Evolutionary conservation across 2,113 vertebrate genomes (phyloP).

Genomic region (Paedocypris sp.): DNA sequence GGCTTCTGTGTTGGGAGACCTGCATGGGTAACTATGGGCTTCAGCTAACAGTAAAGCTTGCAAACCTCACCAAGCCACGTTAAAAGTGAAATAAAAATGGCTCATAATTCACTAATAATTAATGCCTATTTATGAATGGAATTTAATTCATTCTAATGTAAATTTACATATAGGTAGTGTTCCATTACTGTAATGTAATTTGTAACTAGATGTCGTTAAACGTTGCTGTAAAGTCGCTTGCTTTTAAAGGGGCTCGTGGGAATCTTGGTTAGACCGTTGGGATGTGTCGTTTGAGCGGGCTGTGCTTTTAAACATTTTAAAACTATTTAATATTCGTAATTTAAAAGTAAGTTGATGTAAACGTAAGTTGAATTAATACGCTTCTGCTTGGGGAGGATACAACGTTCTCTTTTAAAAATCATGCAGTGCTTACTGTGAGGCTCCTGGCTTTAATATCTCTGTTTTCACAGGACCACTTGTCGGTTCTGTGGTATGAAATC

Average conservation of each 20-base stretch:
- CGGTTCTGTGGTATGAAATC: too few relatives aligned
- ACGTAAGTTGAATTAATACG: slow-evolving; percentile 6
- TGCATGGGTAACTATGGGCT: slow-evolving; percentile 39
- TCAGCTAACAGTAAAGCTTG: slow-evolving; percentile 30
- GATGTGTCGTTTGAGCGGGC: not conserved
- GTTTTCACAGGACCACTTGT: not conserved
- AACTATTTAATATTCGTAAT: too few relatives aligned
- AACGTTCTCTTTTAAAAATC: slow-evolving; percentile 40
- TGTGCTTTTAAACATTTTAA: slow-evolving; percentile 25
- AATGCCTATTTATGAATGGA: not conserved
- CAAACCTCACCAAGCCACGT: slow-evolving; percentile 16
- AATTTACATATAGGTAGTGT: slow-evolving; percentile 7
- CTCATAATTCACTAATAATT: not conserved
- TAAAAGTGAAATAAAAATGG: not conserved
- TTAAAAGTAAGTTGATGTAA: too few relatives aligned
- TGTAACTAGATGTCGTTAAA: slow-evolving; percentile 28
- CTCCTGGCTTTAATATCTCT: not conserved
- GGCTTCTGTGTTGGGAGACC: slow-evolving; percentile 16
- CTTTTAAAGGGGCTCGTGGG: slow-evolving; percentile 33
- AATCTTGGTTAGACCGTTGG: not conserved
- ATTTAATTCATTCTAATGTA: slow-evolving; percentile 23
- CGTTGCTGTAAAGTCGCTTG: slow-evolving; percentile 24
- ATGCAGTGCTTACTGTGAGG: slow-evolving; percentile 40
- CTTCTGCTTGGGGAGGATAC: slow-evolving; percentile 15
- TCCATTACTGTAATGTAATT: slow-evolving; percentile 23